A percentile compares a stretch with the other conserved stretches of the same genome.
These are phyloP conservation scores for Eublepharis macularius DNA, from an alignment of 2,113 vertebrate species.

Conservation along the genomic window DNA sequence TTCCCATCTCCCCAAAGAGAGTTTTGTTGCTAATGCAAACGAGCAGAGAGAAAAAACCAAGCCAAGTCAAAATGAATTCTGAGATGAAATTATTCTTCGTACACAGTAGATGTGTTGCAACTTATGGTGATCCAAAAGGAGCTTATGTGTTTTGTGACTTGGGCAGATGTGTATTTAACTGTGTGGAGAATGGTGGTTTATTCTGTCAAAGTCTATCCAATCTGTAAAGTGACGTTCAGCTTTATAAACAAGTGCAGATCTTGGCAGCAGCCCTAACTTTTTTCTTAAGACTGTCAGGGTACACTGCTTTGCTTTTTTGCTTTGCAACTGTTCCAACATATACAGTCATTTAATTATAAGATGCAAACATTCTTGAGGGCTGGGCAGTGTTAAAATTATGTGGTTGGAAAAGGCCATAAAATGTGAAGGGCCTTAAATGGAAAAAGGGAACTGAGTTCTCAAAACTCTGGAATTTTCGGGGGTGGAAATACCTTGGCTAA, in stretches of 20 bases:
- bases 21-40: neutral
- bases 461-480: neutral
- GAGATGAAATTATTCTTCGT: neutral
- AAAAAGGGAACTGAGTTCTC: neutral
- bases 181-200: neutral
- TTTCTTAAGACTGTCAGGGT: slow-evolving; percentile 5
- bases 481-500: neutral
- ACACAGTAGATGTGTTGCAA: neutral
- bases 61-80: neutral
- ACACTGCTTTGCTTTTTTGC: slow-evolving; percentile 1
- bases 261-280: slow-evolving; percentile 6
- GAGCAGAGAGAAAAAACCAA: too few relatives aligned
- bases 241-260: slow-evolving; percentile 12
- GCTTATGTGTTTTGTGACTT: neutral
- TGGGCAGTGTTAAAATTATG: neutral
- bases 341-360: slow-evolving; percentile 32
- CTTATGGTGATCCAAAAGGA: neutral
- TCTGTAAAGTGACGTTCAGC: neutral
- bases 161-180: neutral
- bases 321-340: slow-evolving; percentile 31
- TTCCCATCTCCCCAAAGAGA: neutral
- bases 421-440: neutral
- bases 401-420: slow-evolving; percentile 24
- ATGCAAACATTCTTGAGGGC: slow-evolving; percentile 9
- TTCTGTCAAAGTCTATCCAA: neutral